A percentile compares a stretch with the other conserved stretches of the same genome.
phyloP scores from a whole-genome alignment of 2,888 invertebrate genomes.

The Iselma pallidipennis region DNA sequence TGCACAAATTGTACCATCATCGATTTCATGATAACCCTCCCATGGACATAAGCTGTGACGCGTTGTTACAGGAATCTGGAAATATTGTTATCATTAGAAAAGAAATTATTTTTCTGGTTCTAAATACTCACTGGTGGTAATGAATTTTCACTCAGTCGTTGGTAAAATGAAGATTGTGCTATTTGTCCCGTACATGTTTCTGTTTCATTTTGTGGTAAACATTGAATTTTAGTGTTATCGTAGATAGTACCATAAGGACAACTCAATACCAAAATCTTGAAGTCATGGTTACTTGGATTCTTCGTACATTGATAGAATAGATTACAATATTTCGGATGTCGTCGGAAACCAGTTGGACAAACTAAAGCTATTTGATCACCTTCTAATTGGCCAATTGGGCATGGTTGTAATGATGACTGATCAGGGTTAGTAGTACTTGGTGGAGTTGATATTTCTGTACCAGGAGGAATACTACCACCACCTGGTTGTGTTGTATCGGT shows the following conservation, averaged over 20 bases:
- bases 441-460: slow-evolving; percentile 18
- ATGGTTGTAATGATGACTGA: slow-evolving; percentile 44
- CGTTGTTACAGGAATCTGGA: slow-evolving; percentile 67
- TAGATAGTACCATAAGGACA: slow-evolving; percentile 80
- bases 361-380: slow-evolving; percentile 73
- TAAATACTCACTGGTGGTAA: slow-evolving; percentile 63
- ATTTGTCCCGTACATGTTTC: slow-evolving; percentile 63
- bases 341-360: slow-evolving; percentile 81
- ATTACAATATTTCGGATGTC: slow-evolving; percentile 83
- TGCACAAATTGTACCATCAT: slow-evolving; percentile 68
- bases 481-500: slow-evolving; percentile 26
- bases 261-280: slow-evolving; percentile 73
- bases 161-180: slow-evolving; percentile 61
- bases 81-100: slow-evolving; percentile 27
- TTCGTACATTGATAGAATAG: slow-evolving; percentile 83
- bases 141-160: slow-evolving; percentile 58
- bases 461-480: slow-evolving; percentile 3
- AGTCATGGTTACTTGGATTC: slow-evolving; percentile 66
- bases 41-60: slow-evolving; percentile 64
- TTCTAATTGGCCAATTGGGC: slow-evolving; percentile 63
- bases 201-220: slow-evolving; percentile 66
- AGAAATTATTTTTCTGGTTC: background rate
- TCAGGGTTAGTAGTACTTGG: slow-evolving; percentile 29
- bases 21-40: slow-evolving; percentile 72
- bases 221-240: slow-evolving; percentile 73